Base-by-base conservation (phyloP, 1,140 invertebrate species). In the Drosophila tropicalis region DNA sequence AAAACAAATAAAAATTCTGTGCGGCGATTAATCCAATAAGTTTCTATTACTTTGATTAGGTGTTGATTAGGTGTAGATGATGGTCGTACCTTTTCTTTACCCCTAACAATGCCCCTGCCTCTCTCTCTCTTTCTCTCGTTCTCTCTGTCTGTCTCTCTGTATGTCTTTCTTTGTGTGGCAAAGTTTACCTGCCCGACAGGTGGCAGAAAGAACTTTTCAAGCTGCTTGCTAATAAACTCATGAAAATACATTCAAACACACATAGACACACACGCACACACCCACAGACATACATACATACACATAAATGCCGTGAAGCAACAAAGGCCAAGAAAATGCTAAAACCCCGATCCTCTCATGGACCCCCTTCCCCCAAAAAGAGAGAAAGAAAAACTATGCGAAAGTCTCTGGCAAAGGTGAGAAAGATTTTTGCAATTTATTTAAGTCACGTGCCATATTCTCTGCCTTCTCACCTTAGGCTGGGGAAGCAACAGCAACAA, bases 381-480 rank as follows among this genome's bases (percentile, higher is more conserved):
- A 75, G 29, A 44, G n/a, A 12, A 19, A 10, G n/a, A 25, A 62
- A 70, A 86, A 86, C 82, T 86, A 86, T 86, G 82, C 69, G 71
- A 87, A 81, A 85, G 84, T 82, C 76, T 76, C 79, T 70, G 84
- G 71, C 70, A 81, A 76, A 84, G 65, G 81, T 74, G 79, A 87
- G 79, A 87, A 86, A 86, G 82, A 86, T 86, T 86, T 86, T 86
- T 87, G 83, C 82, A 86, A 86, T 86, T 86, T 86, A 86, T 86
- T 86, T 86, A 87, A 86, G 82, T 86, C 82, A 86, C 82, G 82
- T 86, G 82, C 82, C 82, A 82, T 86, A 83, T 87, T 83, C 80
- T 75, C 75, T 56, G 47, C 22, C 62, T 66, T 60, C 68, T 39
- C 63, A 71, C 68, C 62, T 66, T 40, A 65, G 55, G 67, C 72